Evolutionary conservation across 2,888 invertebrate genomes (phyloP).

Genomic region (Hipparchia sbordonii): DNA sequence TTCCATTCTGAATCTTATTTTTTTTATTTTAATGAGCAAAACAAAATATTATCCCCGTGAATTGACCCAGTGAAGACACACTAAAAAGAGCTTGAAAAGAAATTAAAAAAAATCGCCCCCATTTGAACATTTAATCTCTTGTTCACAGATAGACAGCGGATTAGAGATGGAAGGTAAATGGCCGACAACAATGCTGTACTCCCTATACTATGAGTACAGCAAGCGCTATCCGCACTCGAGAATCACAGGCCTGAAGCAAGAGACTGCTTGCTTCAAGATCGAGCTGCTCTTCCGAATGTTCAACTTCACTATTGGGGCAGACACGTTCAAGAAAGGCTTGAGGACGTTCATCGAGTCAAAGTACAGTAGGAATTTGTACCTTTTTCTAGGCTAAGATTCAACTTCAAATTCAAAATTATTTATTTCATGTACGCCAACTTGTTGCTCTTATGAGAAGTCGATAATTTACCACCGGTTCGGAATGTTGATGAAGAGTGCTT

Average conservation of each 20-base stretch:
- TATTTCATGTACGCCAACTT: too few relatives aligned
- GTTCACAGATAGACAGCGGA: constrained; percentile 85
- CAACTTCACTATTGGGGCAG: constrained; percentile 90
- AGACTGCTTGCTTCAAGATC: constrained; percentile 88
- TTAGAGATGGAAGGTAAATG: constrained; percentile 90
- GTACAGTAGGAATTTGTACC: constrained; percentile 20
- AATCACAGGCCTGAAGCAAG: constrained; percentile 88
- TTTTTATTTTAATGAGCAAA: too few relatives aligned
- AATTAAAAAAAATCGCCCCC: background rate
- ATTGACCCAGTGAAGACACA: too few relatives aligned
- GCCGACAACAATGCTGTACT: constrained; percentile 90
- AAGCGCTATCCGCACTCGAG: constrained; percentile 90
- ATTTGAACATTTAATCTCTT: background rate
- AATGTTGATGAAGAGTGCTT: too few relatives aligned
- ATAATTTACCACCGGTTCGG: too few relatives aligned
- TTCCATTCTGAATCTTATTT: too few relatives aligned
- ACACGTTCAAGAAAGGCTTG: constrained; percentile 88
- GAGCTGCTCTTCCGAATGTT: constrained; percentile 95
- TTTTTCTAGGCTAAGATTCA: background rate
- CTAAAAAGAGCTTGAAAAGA: too few relatives aligned
- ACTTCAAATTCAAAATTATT: too few relatives aligned
- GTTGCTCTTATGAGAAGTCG: too few relatives aligned
- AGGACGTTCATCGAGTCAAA: constrained; percentile 83
- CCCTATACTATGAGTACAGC: constrained; percentile 90
- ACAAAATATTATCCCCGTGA: too few relatives aligned